Evolutionary conservation across 2,797 vertebrate genomes (phyloP).

Genomic region (Typhlichthys eigenmanni): DNA sequence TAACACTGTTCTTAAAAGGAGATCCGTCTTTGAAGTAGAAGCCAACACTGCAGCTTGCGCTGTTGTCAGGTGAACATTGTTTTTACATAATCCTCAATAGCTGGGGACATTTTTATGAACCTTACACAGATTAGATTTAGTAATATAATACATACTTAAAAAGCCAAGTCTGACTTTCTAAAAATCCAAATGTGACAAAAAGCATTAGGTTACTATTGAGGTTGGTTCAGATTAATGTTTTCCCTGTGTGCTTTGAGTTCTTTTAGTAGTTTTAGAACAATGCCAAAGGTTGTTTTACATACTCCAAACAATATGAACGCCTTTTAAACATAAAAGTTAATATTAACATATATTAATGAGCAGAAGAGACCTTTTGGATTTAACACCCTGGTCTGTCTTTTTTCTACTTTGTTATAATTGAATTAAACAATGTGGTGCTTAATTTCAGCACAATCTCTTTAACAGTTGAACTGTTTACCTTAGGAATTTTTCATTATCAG

Average conservation of each 20-base stretch:
- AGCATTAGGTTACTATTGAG: constrained; percentile 10
- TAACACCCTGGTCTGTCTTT: constrained; percentile 22
- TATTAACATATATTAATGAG: constrained; percentile 16
- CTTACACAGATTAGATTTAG: neutral
- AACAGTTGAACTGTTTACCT: constrained; percentile 72
- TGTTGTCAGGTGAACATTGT: constrained; percentile 7
- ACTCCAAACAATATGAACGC: constrained; percentile 30
- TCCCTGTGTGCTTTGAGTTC: constrained; percentile 34
- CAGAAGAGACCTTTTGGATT: constrained; percentile 27
- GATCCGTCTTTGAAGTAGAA: constrained; percentile 31
- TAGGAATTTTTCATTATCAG: constrained; percentile 26
- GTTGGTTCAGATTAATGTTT: constrained; percentile 33
- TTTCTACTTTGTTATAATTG: constrained; percentile 29
- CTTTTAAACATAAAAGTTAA: constrained; percentile 43
- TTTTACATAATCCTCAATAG: constrained; percentile 43
- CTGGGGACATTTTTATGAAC: constrained; percentile 7
- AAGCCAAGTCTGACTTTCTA: constrained; percentile 9
- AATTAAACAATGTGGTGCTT: constrained; percentile 33
- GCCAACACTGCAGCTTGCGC: constrained; percentile 3
- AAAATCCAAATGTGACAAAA: neutral
- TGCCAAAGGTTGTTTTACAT: constrained; percentile 87
- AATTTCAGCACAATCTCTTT: constrained; percentile 49
- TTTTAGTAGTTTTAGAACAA: constrained; percentile 55
- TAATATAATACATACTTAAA: neutral
- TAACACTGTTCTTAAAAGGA: constrained; percentile 50